These are phyloP conservation scores for Marcusenius ussheri DNA, from an alignment of 2,113 vertebrate species.

Conservation along the genomic window DNA sequence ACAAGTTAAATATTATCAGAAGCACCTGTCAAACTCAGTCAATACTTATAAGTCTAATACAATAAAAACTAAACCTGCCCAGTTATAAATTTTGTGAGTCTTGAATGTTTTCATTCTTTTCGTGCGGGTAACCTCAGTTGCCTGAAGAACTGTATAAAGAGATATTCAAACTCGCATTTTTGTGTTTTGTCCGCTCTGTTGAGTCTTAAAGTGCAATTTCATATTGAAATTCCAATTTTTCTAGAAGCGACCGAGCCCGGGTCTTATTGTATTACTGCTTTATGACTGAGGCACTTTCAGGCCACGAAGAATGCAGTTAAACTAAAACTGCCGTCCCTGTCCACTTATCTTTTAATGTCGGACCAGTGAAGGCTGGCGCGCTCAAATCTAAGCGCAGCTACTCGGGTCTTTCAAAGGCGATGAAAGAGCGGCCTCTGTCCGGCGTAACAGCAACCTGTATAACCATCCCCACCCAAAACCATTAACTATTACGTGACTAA, in stretches of 20 bases:
- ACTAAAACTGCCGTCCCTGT: neutral
- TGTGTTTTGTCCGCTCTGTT: neutral
- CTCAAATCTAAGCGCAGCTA: neutral
- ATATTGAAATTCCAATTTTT: neutral
- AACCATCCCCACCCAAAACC: neutral
- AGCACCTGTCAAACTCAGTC: neutral
- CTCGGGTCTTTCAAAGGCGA: neutral
- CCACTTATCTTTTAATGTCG: neutral
- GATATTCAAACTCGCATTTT: neutral
- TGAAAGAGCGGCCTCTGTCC: neutral
- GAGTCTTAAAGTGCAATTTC: neutral
- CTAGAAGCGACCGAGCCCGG: neutral
- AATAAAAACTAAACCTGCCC: neutral
- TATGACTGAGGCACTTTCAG: neutral
- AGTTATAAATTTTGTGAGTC: neutral
- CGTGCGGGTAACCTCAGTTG: neutral
- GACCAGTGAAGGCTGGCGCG: neutral
- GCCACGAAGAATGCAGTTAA: neutral
- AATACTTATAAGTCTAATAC: neutral
- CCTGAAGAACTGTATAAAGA: neutral
- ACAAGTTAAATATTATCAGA: neutral
- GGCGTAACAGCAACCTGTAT: neutral
- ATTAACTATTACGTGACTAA: neutral
- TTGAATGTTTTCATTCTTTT: neutral
- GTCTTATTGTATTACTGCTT: neutral